Conservation (phyloP, 2,113 vertebrate species). For the Rutilus rutilus region DNA sequence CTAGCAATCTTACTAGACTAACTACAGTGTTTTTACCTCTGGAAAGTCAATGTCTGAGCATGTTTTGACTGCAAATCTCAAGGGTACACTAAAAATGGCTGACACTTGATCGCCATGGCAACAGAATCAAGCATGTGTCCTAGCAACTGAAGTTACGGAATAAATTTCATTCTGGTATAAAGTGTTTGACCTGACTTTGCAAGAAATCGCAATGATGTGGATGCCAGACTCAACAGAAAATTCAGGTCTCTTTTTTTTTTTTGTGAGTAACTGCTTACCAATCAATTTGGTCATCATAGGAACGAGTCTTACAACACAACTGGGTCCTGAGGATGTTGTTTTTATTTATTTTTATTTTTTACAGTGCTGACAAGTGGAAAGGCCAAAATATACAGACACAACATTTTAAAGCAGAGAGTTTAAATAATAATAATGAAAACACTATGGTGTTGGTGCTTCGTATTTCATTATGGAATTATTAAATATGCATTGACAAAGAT, state of each 20-base stretch:
- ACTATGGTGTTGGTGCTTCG: background rate
- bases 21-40: background rate
- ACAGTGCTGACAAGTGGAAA: slow-evolving; percentile 8
- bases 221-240: slow-evolving; percentile 7
- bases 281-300: slow-evolving; percentile 8
- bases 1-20: background rate
- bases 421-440: background rate
- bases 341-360: background rate
- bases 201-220: slow-evolving; percentile 5
- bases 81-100: slow-evolving; percentile 20
- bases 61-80: slow-evolving; percentile 30
- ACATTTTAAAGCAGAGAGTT: background rate
- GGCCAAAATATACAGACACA: background rate
- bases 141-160: slow-evolving; percentile 39
- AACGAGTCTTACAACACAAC: background rate
- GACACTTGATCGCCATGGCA: slow-evolving; percentile 26
- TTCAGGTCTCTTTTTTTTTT: background rate
- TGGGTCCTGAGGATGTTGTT: background rate
- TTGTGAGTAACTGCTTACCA: slow-evolving; percentile 11
- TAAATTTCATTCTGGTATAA: background rate
- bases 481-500: background rate
- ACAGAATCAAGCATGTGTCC: slow-evolving; percentile 41
- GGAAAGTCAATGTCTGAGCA: background rate
- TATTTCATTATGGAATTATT: background rate
- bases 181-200: slow-evolving; percentile 17